A percentile compares a stretch with the other conserved stretches of the same genome.
phyloP scores from a whole-genome alignment of 2,888 invertebrate genomes.

The Apodemia hepburni region DNA sequence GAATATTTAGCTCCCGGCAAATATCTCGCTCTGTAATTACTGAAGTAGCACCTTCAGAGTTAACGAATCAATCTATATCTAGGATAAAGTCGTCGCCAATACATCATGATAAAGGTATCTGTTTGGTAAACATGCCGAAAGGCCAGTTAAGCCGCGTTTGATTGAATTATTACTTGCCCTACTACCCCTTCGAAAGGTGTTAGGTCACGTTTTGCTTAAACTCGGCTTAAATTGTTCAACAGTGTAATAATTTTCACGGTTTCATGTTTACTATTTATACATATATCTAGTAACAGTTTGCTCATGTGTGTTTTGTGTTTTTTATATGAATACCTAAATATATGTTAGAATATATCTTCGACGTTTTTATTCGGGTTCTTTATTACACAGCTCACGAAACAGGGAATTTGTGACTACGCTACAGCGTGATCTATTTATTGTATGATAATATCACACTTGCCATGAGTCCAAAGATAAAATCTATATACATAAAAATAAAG shows the following conservation, averaged over 20 bases:
- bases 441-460: too few relatives aligned
- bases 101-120: slow-evolving; percentile 48
- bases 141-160: slow-evolving; percentile 63
- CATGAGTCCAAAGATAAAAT: too few relatives aligned
- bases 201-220: slow-evolving; percentile 49
- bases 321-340: not conserved
- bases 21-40: too few relatives aligned
- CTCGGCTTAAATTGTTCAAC: slow-evolving; percentile 42
- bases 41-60: too few relatives aligned
- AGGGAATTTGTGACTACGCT: too few relatives aligned
- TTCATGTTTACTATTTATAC: slow-evolving; percentile 20
- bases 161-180: slow-evolving; percentile 73
- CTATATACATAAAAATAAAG: too few relatives aligned
- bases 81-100: slow-evolving; percentile 47
- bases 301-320: not conserved
- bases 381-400: too few relatives aligned
- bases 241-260: slow-evolving; percentile 29
- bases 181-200: slow-evolving; percentile 48
- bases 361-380: too few relatives aligned
- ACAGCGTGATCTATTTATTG: too few relatives aligned
- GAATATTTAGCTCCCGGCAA: too few relatives aligned
- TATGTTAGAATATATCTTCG: not conserved
- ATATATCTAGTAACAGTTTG: not conserved
- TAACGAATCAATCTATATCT: slow-evolving; percentile 7
- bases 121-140: slow-evolving; percentile 66